These are phyloP conservation scores for Ceratosolen fusciceps DNA, from an alignment of 1,140 invertebrate genomes.

Conservation along the genomic window DNA sequence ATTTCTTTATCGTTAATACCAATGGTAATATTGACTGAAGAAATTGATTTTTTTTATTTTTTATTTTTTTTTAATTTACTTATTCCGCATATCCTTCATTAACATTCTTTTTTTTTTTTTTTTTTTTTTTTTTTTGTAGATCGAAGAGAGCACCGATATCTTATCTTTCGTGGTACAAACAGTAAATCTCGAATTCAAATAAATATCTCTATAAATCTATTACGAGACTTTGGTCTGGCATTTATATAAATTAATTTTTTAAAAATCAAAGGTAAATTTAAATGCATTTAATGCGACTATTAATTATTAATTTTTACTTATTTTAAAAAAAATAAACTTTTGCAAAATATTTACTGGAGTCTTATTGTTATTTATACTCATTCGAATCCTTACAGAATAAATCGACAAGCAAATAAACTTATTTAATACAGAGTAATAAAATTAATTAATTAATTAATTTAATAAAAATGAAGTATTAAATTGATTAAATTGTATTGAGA, in stretches of 20 bases:
- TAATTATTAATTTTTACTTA: slow-evolving; percentile 20
- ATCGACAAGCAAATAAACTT: too few species aligned
- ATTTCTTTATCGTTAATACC: not conserved
- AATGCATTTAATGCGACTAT: slow-evolving; percentile 19
- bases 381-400: not conserved
- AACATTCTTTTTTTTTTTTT: slow-evolving; percentile 2
- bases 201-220: slow-evolving; percentile 20
- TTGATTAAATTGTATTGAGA: too few species aligned
- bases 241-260: slow-evolving; percentile 33
- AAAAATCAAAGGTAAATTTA: slow-evolving; percentile 35
- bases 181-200: slow-evolving; percentile 78
- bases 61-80: too few species aligned
- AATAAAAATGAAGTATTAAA: too few species aligned
- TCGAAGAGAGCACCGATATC: slow-evolving; percentile 91
- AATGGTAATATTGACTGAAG: not conserved
- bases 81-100: too few species aligned
- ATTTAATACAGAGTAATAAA: not conserved
- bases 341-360: not conserved
- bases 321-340: slow-evolving; percentile 35
- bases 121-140: slow-evolving; percentile 74
- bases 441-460: too few species aligned
- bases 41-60: not conserved
- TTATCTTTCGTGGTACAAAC: slow-evolving; percentile 88
- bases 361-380: not conserved
- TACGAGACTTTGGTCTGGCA: slow-evolving; percentile 19